Evolutionary conservation across 2,797 vertebrate species (phyloP).

Genomic region (Sebastes cheni): DNA sequence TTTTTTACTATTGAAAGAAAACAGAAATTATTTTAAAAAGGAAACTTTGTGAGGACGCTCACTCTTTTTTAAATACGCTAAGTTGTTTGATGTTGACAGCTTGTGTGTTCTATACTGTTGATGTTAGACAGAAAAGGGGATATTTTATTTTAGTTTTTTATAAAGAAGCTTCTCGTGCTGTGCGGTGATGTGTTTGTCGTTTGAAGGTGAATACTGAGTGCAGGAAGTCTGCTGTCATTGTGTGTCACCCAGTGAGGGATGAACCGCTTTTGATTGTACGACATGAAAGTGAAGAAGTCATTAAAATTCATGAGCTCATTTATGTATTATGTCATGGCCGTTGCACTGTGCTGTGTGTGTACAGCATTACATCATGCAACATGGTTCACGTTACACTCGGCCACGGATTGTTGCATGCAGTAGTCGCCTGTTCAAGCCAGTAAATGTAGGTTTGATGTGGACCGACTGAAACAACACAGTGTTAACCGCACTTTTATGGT

Average conservation of each 20-base stretch:
- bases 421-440: background rate
- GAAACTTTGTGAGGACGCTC: background rate
- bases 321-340: background rate
- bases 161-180: background rate
- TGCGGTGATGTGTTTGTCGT: background rate
- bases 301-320: constrained; percentile 32
- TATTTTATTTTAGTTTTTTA: background rate
- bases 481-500: background rate
- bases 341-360: background rate
- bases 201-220: background rate
- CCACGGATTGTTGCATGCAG: background rate
- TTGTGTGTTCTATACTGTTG: background rate
- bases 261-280: constrained; percentile 16
- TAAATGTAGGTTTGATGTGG: background rate
- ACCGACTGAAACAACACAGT: background rate
- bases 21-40: no score
- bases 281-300: constrained; percentile 29
- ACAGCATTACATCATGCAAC: constrained; percentile 3
- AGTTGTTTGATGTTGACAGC: background rate
- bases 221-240: background rate
- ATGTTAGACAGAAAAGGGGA: background rate
- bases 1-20: no score
- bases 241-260: background rate
- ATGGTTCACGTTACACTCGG: background rate
- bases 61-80: background rate